Evolutionary conservation across 2,113 vertebrate species (phyloP).

Genomic region (Gorilla gorilla): DNA sequence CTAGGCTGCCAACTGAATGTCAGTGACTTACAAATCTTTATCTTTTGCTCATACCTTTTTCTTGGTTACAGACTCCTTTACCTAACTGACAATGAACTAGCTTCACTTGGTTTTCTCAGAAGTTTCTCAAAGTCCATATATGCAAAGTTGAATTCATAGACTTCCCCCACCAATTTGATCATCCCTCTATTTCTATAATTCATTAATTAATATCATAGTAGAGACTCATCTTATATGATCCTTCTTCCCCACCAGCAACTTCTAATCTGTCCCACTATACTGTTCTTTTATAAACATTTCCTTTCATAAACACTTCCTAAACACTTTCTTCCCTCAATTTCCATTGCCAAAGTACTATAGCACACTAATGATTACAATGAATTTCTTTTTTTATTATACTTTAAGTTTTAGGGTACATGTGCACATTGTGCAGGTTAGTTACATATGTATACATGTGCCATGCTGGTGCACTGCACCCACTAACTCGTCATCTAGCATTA

Average conservation of each 20-base stretch:
- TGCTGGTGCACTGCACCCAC: too few species aligned
- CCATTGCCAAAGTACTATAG: neutral
- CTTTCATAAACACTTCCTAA: neutral
- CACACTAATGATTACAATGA: neutral
- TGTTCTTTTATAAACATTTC: neutral
- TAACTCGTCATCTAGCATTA: too few species aligned
- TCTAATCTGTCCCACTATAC: neutral
- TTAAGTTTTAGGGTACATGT: too few species aligned
- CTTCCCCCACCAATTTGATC: neutral
- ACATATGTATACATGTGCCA: too few species aligned
- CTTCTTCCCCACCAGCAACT: neutral
- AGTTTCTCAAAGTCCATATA: neutral
- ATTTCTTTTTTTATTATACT: neutral
- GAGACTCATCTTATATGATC: neutral
- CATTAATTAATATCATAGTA: neutral
- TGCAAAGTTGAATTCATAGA: neutral
- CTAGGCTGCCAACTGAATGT: neutral
- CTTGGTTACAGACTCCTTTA: neutral
- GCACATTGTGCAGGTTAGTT: too few species aligned
- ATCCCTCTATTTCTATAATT: neutral
- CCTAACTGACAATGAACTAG: neutral
- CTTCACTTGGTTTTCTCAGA: neutral
- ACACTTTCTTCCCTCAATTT: neutral
- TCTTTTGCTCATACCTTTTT: neutral
- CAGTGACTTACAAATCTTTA: neutral